Conservation (phyloP, 2,888 invertebrate species). For the Lasioglossum figueresi region DNA sequence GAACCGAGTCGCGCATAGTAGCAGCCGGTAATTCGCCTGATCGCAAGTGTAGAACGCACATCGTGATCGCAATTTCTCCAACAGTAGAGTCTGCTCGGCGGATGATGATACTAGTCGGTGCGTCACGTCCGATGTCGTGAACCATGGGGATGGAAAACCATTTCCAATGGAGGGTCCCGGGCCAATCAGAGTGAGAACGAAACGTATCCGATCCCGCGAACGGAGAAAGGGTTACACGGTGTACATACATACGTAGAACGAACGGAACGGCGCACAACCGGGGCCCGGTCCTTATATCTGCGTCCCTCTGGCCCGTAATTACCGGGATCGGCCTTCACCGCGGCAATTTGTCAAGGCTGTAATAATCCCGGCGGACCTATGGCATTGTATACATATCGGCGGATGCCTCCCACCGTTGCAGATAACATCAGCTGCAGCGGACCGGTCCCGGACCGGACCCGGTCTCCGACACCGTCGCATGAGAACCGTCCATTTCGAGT, state of each 20-base stretch:
- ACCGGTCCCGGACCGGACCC: slow-evolving; percentile 15
- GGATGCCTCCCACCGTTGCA: slow-evolving; percentile 80
- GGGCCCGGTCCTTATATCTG: slow-evolving; percentile 65
- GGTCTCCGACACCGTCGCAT: slow-evolving; percentile 52
- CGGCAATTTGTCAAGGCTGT: slow-evolving; percentile 84
- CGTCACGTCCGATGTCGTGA: slow-evolving; percentile 53
- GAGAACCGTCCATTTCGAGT: slow-evolving; percentile 76
- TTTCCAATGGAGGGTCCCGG: slow-evolving; percentile 41
- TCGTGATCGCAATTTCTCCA: not conserved
- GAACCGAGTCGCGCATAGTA: slow-evolving; percentile 9
- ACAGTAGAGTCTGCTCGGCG: not conserved
- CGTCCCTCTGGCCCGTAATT: slow-evolving; percentile 80
- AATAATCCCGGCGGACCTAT: slow-evolving; percentile 78
- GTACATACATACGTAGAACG: not conserved
- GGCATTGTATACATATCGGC: slow-evolving; percentile 81
- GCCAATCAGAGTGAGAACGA: slow-evolving; percentile 14
- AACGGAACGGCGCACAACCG: slow-evolving; percentile 11
- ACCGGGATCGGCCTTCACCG: slow-evolving; percentile 82
- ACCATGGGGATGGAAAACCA: slow-evolving; percentile 40
- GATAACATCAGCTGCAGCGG: slow-evolving; percentile 72
- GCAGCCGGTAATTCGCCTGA: slow-evolving; percentile 6
- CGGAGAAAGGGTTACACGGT: slow-evolving; percentile 12
- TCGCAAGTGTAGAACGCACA: slow-evolving; percentile 5
- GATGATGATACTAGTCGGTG: not conserved
- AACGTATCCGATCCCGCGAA: slow-evolving; percentile 21